Evolutionary conservation across 2,888 invertebrate species (phyloP), one percentile per base, ranked within the genome.

Genomic region (Encarsia formosa): DNA sequence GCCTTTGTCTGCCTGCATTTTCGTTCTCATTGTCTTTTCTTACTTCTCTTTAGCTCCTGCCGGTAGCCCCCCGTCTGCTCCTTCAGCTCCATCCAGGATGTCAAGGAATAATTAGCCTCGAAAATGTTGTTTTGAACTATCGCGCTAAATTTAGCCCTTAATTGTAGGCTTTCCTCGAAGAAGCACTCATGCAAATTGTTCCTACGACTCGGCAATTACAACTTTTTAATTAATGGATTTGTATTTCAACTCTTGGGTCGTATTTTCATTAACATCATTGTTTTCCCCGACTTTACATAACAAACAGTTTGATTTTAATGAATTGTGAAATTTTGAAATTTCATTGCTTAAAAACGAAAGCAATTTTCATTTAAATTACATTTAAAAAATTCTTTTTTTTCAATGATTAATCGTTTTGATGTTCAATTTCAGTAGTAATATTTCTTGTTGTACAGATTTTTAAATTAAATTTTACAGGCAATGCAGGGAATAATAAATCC

Each of bases 61-160:
- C 29, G 31, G n/a, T 23, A 4, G 15, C 18, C 18, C 23, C 5
- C 32, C 32, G 13, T 32, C 5, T 32, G 13, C 13, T n/a, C 2
- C 23, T 19, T 13, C 38, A 8, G 8, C 22, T 37, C 23, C 29
- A 2, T 34, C 20, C 23, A 6, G 1, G 16, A 31, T 18, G 39
- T 19, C 47, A 19, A 48, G 16, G 24, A 38, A 44, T 44, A 50
- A 50, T 50, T 50, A 44, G 49, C 44, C 49, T 32, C 18, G 31
- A 43, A 44, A 50, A 44, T 31, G 38, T 39, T 38, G 43, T 43
- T 43, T 43, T 49, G 18, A 49, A 49, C 49, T 38, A 50, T 44
- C 23, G 31, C 32, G 44, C 38, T 44, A 34, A 39, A 43, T 50
- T 43, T 23, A 31, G 24, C 15, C 18, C 35, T 35, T 40, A 51